A percentile compares a stretch with the other conserved stretches of the same genome.
Evolutionary conservation across 1,140 invertebrate genomes (phyloP).

Genomic region (Pseudomyrmex gracilis): DNA sequence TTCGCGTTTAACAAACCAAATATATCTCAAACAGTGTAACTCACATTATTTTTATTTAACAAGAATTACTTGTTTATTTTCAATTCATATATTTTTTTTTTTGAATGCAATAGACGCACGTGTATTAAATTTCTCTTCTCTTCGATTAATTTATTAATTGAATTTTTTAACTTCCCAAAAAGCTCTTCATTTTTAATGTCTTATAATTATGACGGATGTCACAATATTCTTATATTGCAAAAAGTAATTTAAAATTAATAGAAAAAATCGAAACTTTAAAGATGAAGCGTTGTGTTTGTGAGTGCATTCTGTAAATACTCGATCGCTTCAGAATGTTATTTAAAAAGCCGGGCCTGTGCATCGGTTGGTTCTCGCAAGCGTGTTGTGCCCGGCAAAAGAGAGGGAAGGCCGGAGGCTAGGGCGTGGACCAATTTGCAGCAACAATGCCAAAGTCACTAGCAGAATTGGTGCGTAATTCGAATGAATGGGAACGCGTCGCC

Average conservation of each 20-base stretch:
- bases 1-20: conserved; percentile 74
- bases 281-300: not conserved
- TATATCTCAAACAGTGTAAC: conserved; percentile 56
- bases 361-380: conserved; percentile 59
- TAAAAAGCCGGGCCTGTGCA: conserved; percentile 43
- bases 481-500: conserved; percentile 84
- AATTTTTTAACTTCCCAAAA: not conserved
- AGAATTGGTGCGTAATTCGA: conserved; percentile 85
- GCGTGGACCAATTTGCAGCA: conserved; percentile 85
- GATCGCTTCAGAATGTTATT: conserved; percentile 65
- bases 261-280: not conserved
- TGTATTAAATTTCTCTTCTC: not conserved
- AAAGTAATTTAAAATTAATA: not conserved
- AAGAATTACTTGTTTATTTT: not conserved
- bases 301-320: not conserved
- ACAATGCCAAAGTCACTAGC: conserved; percentile 85
- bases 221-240: not conserved
- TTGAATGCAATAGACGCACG: not conserved
- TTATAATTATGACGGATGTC: not conserved
- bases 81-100: not conserved
- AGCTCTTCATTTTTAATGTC: not conserved
- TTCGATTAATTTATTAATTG: not conserved
- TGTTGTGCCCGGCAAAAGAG: conserved; percentile 17
- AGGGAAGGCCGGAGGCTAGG: conserved; percentile 76
- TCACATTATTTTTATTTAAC: not conserved